Evolutionary conservation across 2,113 vertebrate species (phyloP).

Genomic region (Chitala chitala): DNA sequence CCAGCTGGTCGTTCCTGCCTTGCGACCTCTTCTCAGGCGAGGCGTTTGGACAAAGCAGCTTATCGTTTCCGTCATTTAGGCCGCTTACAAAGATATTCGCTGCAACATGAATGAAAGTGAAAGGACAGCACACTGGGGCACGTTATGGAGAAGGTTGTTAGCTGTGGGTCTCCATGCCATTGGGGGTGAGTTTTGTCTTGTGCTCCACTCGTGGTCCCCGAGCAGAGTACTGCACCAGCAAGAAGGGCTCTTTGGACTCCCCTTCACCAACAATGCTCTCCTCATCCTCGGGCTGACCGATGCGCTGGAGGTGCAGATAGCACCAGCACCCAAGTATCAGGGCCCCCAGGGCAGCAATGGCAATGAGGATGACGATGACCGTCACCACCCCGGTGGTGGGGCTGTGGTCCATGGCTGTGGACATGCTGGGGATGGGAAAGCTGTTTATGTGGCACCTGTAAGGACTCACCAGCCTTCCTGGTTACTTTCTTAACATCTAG

Average conservation of each 20-base stretch:
- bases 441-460: neutral
- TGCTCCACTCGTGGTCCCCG: conserved; percentile 73
- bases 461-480: neutral
- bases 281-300: conserved; percentile 78
- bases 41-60: neutral
- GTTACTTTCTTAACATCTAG: conserved; percentile 2
- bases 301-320: conserved; percentile 75
- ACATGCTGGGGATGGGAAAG: conserved; percentile 54
- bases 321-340: conserved; percentile 85
- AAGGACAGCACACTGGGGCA: neutral
- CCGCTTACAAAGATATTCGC: neutral
- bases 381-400: conserved; percentile 79
- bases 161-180: conserved; percentile 61
- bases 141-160: conserved; percentile 42
- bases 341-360: conserved; percentile 75
- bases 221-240: conserved; percentile 80
- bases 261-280: conserved; percentile 84
- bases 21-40: neutral
- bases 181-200: conserved; percentile 70
- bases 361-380: conserved; percentile 76
- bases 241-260: conserved; percentile 82
- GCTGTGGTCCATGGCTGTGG: conserved; percentile 74
- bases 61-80: neutral
- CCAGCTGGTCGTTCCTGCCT: neutral
- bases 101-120: neutral